Conservation (phyloP, 1,140 invertebrate genomes). For the Macrostomum lignano region DNA sequence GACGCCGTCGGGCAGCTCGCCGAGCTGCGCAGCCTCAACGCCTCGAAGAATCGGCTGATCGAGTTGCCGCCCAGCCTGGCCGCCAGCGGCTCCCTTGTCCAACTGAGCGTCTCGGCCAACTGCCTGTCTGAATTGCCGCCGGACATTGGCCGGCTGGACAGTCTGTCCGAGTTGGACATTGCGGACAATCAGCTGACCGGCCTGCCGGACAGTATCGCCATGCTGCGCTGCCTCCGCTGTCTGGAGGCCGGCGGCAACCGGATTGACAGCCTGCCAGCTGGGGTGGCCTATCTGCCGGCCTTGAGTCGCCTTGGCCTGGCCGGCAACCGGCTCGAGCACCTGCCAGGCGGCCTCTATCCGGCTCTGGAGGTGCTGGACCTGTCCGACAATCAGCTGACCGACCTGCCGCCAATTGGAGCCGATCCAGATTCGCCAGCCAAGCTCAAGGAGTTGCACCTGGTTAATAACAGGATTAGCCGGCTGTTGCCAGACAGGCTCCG, state of each 20-base stretch:
- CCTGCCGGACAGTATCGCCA: slow-evolving; percentile 21
- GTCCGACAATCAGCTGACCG: no score
- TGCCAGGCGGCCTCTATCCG: no score
- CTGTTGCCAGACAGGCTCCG: no score
- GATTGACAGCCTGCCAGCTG: no score
- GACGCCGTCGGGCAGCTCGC: slow-evolving; percentile 13
- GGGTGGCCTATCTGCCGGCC: no score
- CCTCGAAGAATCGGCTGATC: neutral
- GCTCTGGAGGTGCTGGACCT: slow-evolving; percentile 6
- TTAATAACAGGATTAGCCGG: slow-evolving; percentile 31
- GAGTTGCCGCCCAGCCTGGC: slow-evolving; percentile 1
- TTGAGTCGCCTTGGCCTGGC: no score
- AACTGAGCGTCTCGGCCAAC: slow-evolving; percentile 11
- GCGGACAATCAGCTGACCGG: slow-evolving; percentile 21
- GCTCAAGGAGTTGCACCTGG: neutral
- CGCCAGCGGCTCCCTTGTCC: neutral
- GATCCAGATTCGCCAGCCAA: neutral
- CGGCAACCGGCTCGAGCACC: no score
- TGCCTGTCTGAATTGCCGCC: slow-evolving; percentile 17
- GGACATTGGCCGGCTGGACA: slow-evolving; percentile 14
- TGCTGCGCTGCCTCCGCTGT: no score
- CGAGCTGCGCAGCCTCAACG: slow-evolving; percentile 17
- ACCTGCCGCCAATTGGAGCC: slow-evolving; percentile 6
- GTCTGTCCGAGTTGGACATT: slow-evolving; percentile 16
- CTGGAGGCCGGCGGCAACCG: no score